Base-by-base conservation (phyloP, 2,113 vertebrate species). In the Columba janthina region DNA sequence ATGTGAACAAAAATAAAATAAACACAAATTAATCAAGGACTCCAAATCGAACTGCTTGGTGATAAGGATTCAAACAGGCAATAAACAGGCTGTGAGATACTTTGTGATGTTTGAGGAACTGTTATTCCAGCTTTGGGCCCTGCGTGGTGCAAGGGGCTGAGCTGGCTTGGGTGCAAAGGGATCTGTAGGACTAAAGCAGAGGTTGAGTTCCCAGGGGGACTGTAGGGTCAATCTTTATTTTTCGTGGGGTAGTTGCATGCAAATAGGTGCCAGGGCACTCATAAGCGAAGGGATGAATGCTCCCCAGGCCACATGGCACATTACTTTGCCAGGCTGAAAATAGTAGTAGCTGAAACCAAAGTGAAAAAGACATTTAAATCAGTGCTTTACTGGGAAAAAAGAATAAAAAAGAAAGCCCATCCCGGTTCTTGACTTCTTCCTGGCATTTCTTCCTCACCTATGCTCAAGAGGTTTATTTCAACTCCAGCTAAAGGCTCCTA, bases 1-100 rank as follows among this genome's bases (percentile, higher is more conserved):
- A 42, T 69, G 54, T 56, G 88, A 90, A 97, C 94, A 95, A 93
- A 78, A 91, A 86, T n/a, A 90, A 93, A 92, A 89, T 75, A 96
- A 93, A 95, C 81, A 95, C 44, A 92, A 88, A 95, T 95, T 86
- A 95, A 92, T 95, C 89, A 96, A 96, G 87, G 78, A 91, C 86
- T 80, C 92, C 36, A 86, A 87, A 86, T 64, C 36, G 25, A 94
- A n/a, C 26, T 4, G 20, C 25, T 38, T n/a, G 20, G 91, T 92
- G 91, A 94, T 84, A 95, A 97, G 76, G 72, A 96, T 88, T 80
- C 67, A 85, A 85, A 46, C 6, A 44, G 54, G 77, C 87, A 74
- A 85, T 61, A 96, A 95, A 95, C 92, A 96, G 77, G 56, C 72
- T 40, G 69, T 53, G 64, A 74, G 67, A 31, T 70, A 62, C 48